Evolutionary conservation across 2,113 vertebrate species (phyloP), one percentile per base, ranked within the genome.

Genomic region (Sander vitreus): DNA sequence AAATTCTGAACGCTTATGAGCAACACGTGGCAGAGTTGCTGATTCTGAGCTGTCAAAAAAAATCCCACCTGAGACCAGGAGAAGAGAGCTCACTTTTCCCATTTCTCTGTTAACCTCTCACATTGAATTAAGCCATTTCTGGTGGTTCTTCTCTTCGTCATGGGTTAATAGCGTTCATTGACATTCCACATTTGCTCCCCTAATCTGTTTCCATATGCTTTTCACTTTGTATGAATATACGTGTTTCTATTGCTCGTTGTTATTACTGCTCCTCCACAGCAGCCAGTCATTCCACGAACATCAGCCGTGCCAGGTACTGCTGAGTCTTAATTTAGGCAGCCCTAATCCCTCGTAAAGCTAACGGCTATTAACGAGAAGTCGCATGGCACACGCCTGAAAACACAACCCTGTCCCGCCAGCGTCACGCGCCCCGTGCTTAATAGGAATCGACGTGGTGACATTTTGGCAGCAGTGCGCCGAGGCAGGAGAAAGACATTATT

Each of bases 401-500:
- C 85, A 81, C 70, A 79, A 6, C 58, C 73, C 54, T 13, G 71
- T 88, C 83, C 76, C 10, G 10, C 74, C 74, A 78, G 74, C 59
- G 48, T 81, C 84, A 81, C 50, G 5, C 0, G 45, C 69, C 64
- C 72, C 66, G 57, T 5, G 47, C 78, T 68, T 89, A 92, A 90
- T 89, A 30, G 79, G 84, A 92, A 65, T 16, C 0, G 85, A 93
- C 84, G 74, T 53, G 81, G 86, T 78, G 85, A 89, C 86, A 83
- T 77, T 88, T 90, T 94, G 88, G 88, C 90, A 90, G 86, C 54
- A 55, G 63, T 43, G 39, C 11, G 59, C 45, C 21, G 55, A 84
- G 19, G 67, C 83, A 88, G 84, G 86, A 89, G 53, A 84, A 83
- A 86, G 68, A 58, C 85, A 75, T 85, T 59, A 89, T 78, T 91